Evolutionary conservation across 2,797 vertebrate species (phyloP).

Genomic region (Coregonus sp.): DNA sequence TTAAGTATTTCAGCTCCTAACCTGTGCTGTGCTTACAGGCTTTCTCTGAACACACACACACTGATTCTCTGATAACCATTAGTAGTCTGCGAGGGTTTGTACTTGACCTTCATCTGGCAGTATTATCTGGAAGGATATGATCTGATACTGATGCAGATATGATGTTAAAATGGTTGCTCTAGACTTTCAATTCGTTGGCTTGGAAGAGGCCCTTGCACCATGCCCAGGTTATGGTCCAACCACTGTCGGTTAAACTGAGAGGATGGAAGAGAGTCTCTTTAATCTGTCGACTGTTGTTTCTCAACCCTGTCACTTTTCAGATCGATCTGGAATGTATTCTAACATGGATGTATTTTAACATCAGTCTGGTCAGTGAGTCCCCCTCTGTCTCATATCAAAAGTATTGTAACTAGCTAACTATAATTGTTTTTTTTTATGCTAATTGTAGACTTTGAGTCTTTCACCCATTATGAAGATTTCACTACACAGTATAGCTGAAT

Average conservation of each 20-base stretch:
- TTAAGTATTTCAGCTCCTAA: slow-evolving; percentile 32
- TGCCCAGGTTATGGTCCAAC: too few species aligned
- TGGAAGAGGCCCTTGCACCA: not conserved
- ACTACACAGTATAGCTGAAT: slow-evolving; percentile 6
- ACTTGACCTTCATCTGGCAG: too few species aligned
- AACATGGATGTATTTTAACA: slow-evolving; percentile 17
- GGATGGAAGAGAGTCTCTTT: too few species aligned
- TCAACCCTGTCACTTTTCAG: not conserved
- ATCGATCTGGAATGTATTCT: slow-evolving; percentile 19
- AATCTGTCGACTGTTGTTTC: too few species aligned
- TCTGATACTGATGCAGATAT: not conserved
- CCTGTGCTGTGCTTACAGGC: slow-evolving; percentile 4
- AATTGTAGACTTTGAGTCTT: slow-evolving; percentile 53
- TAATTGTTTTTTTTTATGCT: slow-evolving; percentile 19
- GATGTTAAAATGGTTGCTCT: slow-evolving; percentile 19
- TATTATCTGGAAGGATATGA: slow-evolving; percentile 7
- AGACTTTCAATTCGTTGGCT: too few species aligned
- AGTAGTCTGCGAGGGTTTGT: too few species aligned
- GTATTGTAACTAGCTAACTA: slow-evolving; percentile 4
- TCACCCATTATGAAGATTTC: too few species aligned
- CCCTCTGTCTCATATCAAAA: slow-evolving; percentile 7
- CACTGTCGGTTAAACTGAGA: too few species aligned
- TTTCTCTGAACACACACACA: slow-evolving; percentile 22
- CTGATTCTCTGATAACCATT: slow-evolving; percentile 22
- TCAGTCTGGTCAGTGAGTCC: slow-evolving; percentile 26